Conservation (phyloP, 1,140 invertebrate genomes). For the Bombyx mori region ASM3026992v2 NC_085119.1:5765501-5766000, state of each 20-base stretch:
- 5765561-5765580: no score
- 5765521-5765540: no score
- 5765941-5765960: no score
- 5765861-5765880: slow-evolving; percentile 8
- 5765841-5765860: slow-evolving; percentile 37
- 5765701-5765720: slow-evolving; percentile 27
- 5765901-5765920: no score
- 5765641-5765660: slow-evolving; percentile 1
- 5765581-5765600: no score
- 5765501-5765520: no score
- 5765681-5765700: slow-evolving; percentile 18
- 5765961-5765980: no score
- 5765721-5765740: slow-evolving; percentile 26
- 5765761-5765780: slow-evolving; percentile 48
- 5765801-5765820: slow-evolving; percentile 51
- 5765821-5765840: slow-evolving; percentile 48
- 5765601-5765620: no score
- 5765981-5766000: no score
- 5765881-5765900: background rate
- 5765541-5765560: no score
- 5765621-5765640: background rate
- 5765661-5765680: background rate
- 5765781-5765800: slow-evolving; percentile 43
- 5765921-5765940: no score
- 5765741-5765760: slow-evolving; percentile 40